Conservation (phyloP, 30 jellyfish, hydroid and myxozoan genomes). For the Aurelia coerulea region DNA sequence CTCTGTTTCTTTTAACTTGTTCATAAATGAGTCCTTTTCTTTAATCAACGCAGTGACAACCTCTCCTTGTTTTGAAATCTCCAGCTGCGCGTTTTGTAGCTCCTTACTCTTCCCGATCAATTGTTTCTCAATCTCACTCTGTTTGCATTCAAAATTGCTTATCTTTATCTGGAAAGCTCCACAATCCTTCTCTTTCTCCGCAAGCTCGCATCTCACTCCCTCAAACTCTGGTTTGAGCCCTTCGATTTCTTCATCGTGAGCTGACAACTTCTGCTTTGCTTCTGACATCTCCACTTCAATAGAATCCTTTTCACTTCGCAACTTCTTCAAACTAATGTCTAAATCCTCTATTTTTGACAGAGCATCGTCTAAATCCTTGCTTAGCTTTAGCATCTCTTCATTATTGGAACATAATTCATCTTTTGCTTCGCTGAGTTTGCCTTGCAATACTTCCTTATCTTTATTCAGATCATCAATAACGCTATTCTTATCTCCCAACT, state of each 20-base stretch:
- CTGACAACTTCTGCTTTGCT: neutral
- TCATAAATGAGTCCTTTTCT: too few species aligned
- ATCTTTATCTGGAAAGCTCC: too few species aligned
- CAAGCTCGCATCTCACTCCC: neutral
- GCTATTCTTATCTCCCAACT: neutral
- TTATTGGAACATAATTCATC: neutral
- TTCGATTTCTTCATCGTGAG: neutral
- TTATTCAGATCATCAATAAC: neutral
- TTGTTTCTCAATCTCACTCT: too few species aligned
- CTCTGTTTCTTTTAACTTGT: too few species aligned
- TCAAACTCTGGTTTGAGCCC: conserved; percentile 9
- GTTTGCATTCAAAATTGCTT: neutral
- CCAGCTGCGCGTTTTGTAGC: too few species aligned
- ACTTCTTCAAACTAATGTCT: neutral
- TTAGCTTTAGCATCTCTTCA: neutral
- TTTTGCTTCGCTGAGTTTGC: neutral
- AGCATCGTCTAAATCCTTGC: conserved; percentile 3
- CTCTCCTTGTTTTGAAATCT: too few species aligned
- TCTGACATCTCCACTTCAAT: neutral
- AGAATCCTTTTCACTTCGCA: conserved; percentile 11
- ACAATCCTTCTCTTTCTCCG: neutral
- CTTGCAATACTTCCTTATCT: neutral
- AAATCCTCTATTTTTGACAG: neutral
- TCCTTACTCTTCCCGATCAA: too few species aligned
- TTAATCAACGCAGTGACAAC: too few species aligned